These are phyloP conservation scores for Microcebus lehilahytsara DNA, from an alignment of 2,113 vertebrate species.

Conservation along the genomic window DNA sequence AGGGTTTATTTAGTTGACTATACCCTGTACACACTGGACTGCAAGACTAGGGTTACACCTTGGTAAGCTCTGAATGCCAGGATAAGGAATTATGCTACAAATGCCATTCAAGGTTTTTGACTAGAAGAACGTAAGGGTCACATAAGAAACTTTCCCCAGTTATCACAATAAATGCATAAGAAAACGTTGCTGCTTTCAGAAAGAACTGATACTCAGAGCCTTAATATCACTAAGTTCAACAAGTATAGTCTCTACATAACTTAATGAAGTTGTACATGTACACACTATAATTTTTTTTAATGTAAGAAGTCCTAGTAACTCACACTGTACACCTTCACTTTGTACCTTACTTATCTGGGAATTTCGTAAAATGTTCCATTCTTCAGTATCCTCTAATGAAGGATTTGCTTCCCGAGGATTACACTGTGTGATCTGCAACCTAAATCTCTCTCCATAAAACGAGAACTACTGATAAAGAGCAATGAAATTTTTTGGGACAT, in stretches of 20 bases:
- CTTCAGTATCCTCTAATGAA: neutral
- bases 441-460: neutral
- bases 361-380: neutral
- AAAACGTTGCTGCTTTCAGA: neutral
- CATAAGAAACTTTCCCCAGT: neutral
- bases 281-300: neutral
- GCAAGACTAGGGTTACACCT: neutral
- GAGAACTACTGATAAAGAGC: neutral
- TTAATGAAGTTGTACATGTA: neutral
- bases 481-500: neutral
- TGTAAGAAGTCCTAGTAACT: neutral
- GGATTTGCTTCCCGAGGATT: neutral
- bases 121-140: neutral
- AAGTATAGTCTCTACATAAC: neutral
- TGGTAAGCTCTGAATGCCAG: neutral
- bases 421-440: neutral
- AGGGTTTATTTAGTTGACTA: neutral
- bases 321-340: neutral
- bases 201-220: neutral
- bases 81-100: neutral
- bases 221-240: neutral
- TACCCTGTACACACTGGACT: neutral
- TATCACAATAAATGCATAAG: neutral
- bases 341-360: neutral
- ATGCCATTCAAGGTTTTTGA: neutral